Evolutionary conservation across 2,113 vertebrate species (phyloP), one percentile per base, ranked within the genome.

Genomic region (Megalops atlanticus): DNA sequence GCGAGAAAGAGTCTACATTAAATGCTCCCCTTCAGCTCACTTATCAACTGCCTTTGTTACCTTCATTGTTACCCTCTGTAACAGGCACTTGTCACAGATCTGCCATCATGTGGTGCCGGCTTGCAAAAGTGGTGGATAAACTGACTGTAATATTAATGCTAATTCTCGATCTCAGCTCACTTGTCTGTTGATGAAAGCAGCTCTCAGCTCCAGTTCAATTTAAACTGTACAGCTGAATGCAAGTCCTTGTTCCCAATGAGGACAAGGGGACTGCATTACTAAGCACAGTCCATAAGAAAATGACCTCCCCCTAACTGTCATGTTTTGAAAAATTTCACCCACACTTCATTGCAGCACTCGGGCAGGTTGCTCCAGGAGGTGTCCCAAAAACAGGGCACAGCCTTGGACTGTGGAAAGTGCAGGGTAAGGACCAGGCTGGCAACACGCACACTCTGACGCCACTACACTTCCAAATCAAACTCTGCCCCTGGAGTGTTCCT

Each of bases 141-240:
- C 58, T 64, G 58, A 64, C n/a, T 64, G 58, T 64, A 64, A 31
- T 64, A 24, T 58, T 58, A 64, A 64, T 64, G 58, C 58, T 64
- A 31, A 64, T 64, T 24, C 1, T 21, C 58, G 3, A 49, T 58
- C 58, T 64, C n/a, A 27, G 7, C 58, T 64, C 58, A 31, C 58
- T 64, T 24, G 58, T 27, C n/a, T 64, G n/a, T 8, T 64, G 58
- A 24, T 31, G n/a, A 64, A 64, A 64, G n/a, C 5, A 27, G 58
- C 58, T 64, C 0, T 64, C 58, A 64, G n/a, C n/a, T 31, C 8
- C 58, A 64, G n/a, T 45, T 64, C 58, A 64, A 31, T 27, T 64
- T 27, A 64, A 64, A 64, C 3, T 64, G 31, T 31, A 64, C n/a
- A 64, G 58, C 31, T 64, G 24, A 64, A 64, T n/a, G 11, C 24